Evolutionary conservation across 2,113 vertebrate genomes (phyloP).

Genomic region (Fregetta grallaria): DNA sequence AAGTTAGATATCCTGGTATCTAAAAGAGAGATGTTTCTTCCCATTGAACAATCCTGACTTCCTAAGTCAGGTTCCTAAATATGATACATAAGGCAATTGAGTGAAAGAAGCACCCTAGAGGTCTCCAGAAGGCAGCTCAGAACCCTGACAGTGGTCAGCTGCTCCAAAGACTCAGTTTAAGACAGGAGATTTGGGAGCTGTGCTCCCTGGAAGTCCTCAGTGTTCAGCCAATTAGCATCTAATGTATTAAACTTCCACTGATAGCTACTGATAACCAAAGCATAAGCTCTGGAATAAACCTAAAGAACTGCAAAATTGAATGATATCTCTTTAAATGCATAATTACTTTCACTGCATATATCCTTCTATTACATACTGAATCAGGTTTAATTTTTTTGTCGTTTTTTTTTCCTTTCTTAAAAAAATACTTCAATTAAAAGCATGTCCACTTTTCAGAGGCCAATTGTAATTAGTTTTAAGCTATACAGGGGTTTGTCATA

Average conservation of each 20-base stretch:
- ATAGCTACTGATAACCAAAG: not conserved
- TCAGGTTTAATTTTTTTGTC: not conserved
- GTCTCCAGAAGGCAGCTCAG: not conserved
- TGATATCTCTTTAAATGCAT: not conserved
- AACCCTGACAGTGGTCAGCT: accelerated
- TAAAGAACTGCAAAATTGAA: not conserved
- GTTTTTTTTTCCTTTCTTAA: not conserved
- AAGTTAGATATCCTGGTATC: not conserved
- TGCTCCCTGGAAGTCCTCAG: not conserved
- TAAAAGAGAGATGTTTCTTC: not conserved
- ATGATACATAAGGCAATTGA: not conserved
- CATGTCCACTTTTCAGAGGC: not conserved
- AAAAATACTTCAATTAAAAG: not conserved
- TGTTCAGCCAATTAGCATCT: not conserved
- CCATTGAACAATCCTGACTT: not conserved
- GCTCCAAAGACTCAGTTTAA: not conserved
- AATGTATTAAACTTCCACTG: not conserved
- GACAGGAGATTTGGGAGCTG: not conserved
- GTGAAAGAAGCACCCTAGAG: not conserved
- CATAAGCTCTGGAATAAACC: not conserved
- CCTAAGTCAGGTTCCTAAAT: not conserved
- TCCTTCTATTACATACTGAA: not conserved
- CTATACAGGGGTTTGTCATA: not conserved
- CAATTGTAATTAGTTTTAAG: not conserved
- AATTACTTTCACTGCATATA: not conserved